Percentiles rank a stretch among this genome's conserved stretches.
These are phyloP conservation scores for Hippotragus niger DNA, from an alignment of 2,113 vertebrate species.

Conservation along the genomic window DNA sequence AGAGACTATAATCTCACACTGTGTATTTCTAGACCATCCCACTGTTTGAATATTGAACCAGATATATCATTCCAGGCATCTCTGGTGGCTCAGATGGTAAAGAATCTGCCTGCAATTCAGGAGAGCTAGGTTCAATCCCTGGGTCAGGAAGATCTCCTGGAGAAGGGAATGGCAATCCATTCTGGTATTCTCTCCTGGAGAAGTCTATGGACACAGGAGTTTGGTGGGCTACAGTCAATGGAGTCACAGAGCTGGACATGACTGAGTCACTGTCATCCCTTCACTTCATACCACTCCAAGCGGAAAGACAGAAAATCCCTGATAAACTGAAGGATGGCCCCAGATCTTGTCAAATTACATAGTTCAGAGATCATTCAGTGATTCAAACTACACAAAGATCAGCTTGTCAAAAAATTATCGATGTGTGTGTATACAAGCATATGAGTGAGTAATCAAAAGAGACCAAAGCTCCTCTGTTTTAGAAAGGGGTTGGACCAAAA, in stretches of 20 bases:
- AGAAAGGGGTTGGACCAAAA: slow-evolving; percentile 53
- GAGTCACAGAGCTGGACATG: neutral
- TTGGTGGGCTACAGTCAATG: neutral
- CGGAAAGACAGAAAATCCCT: slow-evolving; percentile 59
- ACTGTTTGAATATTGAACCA: slow-evolving; percentile 45
- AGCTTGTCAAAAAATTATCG: slow-evolving; percentile 59
- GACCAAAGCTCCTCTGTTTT: neutral
- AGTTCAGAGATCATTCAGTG: slow-evolving; percentile 36
- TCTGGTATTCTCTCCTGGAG: neutral
- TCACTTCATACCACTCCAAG: neutral
- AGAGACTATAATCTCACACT: neutral
- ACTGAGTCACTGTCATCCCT: neutral
- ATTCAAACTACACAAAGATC: slow-evolving; percentile 38
- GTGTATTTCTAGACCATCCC: slow-evolving; percentile 20
- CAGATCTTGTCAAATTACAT: slow-evolving; percentile 65
- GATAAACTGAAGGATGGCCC: slow-evolving; percentile 57
- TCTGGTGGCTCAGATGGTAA: neutral
- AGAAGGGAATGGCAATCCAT: neutral
- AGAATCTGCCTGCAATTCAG: neutral
- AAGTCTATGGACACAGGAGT: neutral
- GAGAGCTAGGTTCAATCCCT: neutral
- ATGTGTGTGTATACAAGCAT: slow-evolving; percentile 14
- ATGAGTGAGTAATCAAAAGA: neutral
- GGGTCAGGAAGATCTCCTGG: neutral
- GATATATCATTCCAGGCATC: slow-evolving; percentile 12